These are phyloP conservation scores for Forbesichthys papilliferus DNA, from an alignment of 2,113 vertebrate genomes.

Conservation along the genomic window DNA sequence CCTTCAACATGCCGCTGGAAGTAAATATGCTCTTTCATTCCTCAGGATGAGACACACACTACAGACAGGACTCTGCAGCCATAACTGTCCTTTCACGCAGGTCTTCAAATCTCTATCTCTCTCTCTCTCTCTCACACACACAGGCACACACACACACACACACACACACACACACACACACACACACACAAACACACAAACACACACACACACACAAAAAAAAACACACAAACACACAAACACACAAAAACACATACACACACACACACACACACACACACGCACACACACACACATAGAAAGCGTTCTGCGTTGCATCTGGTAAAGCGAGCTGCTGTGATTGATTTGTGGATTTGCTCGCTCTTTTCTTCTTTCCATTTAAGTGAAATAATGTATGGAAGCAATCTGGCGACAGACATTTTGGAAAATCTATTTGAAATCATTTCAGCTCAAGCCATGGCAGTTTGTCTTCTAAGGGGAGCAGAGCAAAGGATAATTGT, in stretches of 20 bases:
- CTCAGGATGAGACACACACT: constrained; percentile 56
- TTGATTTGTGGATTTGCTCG: constrained; percentile 98
- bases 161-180: constrained; percentile 19
- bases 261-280: neutral
- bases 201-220: constrained; percentile 15
- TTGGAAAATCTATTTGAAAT: constrained; percentile 99
- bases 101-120: constrained; percentile 42
- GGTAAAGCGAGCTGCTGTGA: constrained; percentile 75
- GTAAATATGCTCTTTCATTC: constrained; percentile 44
- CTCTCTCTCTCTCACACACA: constrained; percentile 33
- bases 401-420: constrained; percentile 99
- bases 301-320: constrained; percentile 71
- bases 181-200: neutral
- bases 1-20: constrained; percentile 38
- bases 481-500: constrained; percentile 99
- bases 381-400: constrained; percentile 99
- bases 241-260: neutral
- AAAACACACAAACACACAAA: constrained; percentile 8
- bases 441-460: constrained; percentile 99
- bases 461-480: constrained; percentile 99
- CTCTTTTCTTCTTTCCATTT: constrained; percentile 95
- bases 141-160: constrained; percentile 11
- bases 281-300: constrained; percentile 18
- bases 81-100: constrained; percentile 65
- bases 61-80: constrained; percentile 51